phyloP scores from a whole-genome alignment of 53 echinoderm and acorn worm genomes.

The Holothuria scabra region DNA sequence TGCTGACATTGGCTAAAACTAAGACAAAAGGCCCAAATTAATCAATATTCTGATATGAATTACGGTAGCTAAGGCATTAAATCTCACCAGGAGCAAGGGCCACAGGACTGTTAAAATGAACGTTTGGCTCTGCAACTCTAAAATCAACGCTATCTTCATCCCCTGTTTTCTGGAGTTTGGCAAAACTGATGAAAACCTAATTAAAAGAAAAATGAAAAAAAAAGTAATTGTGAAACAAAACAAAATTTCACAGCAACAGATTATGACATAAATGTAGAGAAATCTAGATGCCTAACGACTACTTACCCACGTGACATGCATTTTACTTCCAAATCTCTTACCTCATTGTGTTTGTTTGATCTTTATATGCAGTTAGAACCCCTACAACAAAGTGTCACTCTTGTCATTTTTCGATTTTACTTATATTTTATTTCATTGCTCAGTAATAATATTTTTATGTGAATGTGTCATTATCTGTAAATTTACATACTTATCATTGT shows the following conservation, averaged over 20 bases:
- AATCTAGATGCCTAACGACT: background rate
- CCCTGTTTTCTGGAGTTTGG: slow-evolving; percentile 86
- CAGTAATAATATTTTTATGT: too few relatives aligned
- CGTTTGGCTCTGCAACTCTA: slow-evolving; percentile 18
- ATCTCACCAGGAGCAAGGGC: slow-evolving; percentile 74
- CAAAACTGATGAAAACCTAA: slow-evolving; percentile 98
- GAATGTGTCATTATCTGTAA: too few relatives aligned
- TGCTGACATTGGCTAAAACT: too few relatives aligned
- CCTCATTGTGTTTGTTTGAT: too few relatives aligned
- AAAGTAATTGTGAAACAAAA: background rate
- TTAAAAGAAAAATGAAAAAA: background rate
- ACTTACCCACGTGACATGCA: too few relatives aligned
- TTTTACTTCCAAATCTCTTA: too few relatives aligned
- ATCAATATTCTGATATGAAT: background rate
- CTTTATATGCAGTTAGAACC: too few relatives aligned
- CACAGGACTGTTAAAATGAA: slow-evolving; percentile 64
- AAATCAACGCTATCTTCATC: slow-evolving; percentile 59
- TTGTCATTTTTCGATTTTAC: too few relatives aligned
- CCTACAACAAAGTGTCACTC: too few relatives aligned
- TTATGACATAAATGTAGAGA: background rate
- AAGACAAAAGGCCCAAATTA: too few relatives aligned
- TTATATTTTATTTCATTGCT: too few relatives aligned
- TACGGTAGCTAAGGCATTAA: background rate
- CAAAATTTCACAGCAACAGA: background rate
- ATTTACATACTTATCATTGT: too few relatives aligned